Conservation (phyloP, 2,113 vertebrate genomes). For the Tachysurus fulvidraco region DNA sequence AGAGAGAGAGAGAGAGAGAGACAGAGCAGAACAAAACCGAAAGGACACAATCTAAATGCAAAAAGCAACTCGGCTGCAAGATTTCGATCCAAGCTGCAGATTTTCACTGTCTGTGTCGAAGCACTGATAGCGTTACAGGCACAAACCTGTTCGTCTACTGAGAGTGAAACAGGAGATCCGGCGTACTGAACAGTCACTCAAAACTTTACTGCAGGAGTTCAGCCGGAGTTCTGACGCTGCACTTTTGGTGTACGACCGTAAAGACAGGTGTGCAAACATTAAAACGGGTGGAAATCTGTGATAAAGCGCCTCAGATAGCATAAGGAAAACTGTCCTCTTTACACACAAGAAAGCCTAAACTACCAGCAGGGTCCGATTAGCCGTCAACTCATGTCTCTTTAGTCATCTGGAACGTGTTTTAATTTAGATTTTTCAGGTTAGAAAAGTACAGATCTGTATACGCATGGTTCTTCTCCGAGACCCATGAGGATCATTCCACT, state of each 20-base stretch:
- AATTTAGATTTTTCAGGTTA: not conserved
- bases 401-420: not conserved
- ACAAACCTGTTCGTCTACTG: slow-evolving; percentile 26
- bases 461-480: not conserved
- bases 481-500: not conserved
- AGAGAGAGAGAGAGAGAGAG: slow-evolving; percentile 41
- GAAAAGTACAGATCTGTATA: not conserved
- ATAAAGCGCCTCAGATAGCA: slow-evolving; percentile 52
- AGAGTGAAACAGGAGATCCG: not conserved
- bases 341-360: not conserved
- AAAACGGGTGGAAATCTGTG: slow-evolving; percentile 64
- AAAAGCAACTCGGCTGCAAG: not conserved
- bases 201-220: slow-evolving; percentile 24
- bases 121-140: slow-evolving; percentile 13
- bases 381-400: not conserved
- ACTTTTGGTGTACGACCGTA: slow-evolving; percentile 45
- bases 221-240: not conserved
- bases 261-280: slow-evolving; percentile 73
- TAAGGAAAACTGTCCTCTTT: slow-evolving; percentile 10
- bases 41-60: slow-evolving; percentile 17
- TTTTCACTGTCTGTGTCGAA: not conserved
- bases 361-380: not conserved
- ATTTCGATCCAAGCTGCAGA: not conserved
- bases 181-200: not conserved
- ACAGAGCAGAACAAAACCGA: not conserved